These are phyloP conservation scores for Diprion similis DNA, from an alignment of 1,140 invertebrate genomes.

Conservation along the genomic window DNA sequence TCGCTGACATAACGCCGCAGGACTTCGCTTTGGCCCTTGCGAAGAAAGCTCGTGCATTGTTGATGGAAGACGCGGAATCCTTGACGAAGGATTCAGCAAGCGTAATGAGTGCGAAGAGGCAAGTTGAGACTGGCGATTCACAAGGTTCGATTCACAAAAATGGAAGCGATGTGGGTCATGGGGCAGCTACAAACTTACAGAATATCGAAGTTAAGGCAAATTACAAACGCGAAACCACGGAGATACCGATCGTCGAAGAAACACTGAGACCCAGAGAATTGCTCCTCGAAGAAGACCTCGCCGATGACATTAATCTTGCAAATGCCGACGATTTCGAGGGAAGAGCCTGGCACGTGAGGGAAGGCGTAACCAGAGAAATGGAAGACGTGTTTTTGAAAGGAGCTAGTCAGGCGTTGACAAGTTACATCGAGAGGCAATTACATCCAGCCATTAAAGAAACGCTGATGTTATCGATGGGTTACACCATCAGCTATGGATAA, in stretches of 20 bases:
- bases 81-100: neutral
- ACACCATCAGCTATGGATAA: constrained; percentile 81
- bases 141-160: too few relatives aligned
- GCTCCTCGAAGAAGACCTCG: constrained; percentile 34
- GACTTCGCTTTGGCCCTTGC: constrained; percentile 34
- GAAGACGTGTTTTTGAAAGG: constrained; percentile 83
- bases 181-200: neutral
- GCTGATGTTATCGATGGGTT: constrained; percentile 84
- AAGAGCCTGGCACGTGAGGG: constrained; percentile 54
- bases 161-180: too few relatives aligned
- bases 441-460: constrained; percentile 85
- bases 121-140: too few relatives aligned
- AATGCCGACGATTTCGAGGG: neutral
- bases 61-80: neutral
- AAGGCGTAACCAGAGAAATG: constrained; percentile 76
- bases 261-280: constrained; percentile 38
- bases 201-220: constrained; percentile 17
- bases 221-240: constrained; percentile 18
- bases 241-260: constrained; percentile 9
- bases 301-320: constrained; percentile 12
- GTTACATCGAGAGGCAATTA: constrained; percentile 81
- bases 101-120: neutral
- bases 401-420: constrained; percentile 78
- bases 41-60: constrained; percentile 10
- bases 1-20: constrained; percentile 34